Base-by-base conservation (phyloP, 37 sponge, comb jelly and placozoan species). In the Chondrilla cf. caribensis region DNA sequence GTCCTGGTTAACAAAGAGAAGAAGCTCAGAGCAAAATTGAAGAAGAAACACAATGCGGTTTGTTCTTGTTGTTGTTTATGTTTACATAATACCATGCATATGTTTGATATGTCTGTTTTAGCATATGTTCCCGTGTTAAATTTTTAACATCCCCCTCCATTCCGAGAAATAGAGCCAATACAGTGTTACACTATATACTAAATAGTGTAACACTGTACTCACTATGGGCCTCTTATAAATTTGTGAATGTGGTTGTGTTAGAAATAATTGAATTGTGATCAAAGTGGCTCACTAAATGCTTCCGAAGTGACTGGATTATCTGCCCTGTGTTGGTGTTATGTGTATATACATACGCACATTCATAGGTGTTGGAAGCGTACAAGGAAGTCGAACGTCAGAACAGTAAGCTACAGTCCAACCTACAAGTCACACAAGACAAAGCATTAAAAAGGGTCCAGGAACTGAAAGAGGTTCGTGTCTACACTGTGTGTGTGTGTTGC, bases 391-490 rank as follows among this genome's bases (percentile, higher is more conserved):
- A 91, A 54, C 43, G 40, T 18, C 88, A 91, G 66, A 65, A 83
- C 9, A 64, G 81, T 11, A 66, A 78, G 14, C 64, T 81, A 42
- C 65, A 86, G 81, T 38, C 42, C 0, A 55, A 84, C 26, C 51
- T 84, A 0, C 55, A 57, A 4, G 58, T 47, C 32, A 72, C 43
- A 0, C 89, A 93, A 57, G 89, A 82, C 76, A 86, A 78, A 66
- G 24, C 55, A 0, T 38, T 66, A 47, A 62, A 75, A n/a, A 84
- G 86, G 64, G 8, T 90, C 35, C 11, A 67, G 0, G 94, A 93
- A 75, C 59, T 93, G 88, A 79, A 87, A 58, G 94, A 93, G 58
- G 86, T 90, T 17, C 38, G 68, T 26, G 35, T 67, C 2, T 28
- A 17, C 17, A 59, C 25, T n/a, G 51, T 47, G 51, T 47, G 51